Evolutionary conservation across 2,797 vertebrate species (phyloP).

Genomic region (Scomberomorus guttatus): DNA sequence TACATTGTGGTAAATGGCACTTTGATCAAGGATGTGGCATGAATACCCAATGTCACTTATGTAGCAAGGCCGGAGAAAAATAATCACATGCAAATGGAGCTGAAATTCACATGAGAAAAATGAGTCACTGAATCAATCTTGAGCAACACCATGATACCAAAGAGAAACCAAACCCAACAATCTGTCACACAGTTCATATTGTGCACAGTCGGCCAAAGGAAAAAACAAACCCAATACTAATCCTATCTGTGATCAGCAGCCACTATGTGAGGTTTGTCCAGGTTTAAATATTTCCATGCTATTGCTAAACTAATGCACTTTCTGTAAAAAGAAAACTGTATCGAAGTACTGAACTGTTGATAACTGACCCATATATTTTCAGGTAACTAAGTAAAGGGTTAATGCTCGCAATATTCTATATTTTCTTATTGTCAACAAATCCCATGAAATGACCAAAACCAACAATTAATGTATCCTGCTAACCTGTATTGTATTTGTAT

Average conservation of each 20-base stretch:
- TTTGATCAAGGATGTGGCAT: constrained; percentile 28
- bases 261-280: not conserved
- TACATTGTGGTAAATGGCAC: constrained; percentile 23
- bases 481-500: too few relatives aligned
- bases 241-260: not conserved
- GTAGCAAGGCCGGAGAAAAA: constrained; percentile 28
- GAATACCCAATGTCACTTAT: constrained; percentile 20
- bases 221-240: not conserved
- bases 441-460: too few relatives aligned
- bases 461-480: too few relatives aligned
- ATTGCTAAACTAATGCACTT: too few relatives aligned
- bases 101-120: constrained; percentile 6
- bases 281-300: too few relatives aligned
- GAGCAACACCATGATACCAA: constrained; percentile 29
- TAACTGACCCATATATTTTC: too few relatives aligned
- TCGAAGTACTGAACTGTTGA: too few relatives aligned
- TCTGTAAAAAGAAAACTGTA: too few relatives aligned
- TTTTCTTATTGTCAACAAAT: too few relatives aligned
- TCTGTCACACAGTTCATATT: constrained; percentile 12
- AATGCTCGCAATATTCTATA: too few relatives aligned
- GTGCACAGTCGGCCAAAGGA: not conserved
- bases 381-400: too few relatives aligned
- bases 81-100: constrained; percentile 6
- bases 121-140: not conserved
- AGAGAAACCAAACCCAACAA: constrained; percentile 14